Evolutionary conservation across 2,888 invertebrate genomes (phyloP), one percentile per base, ranked within the genome.

Genomic region (Rhabditoides inermis): DNA sequence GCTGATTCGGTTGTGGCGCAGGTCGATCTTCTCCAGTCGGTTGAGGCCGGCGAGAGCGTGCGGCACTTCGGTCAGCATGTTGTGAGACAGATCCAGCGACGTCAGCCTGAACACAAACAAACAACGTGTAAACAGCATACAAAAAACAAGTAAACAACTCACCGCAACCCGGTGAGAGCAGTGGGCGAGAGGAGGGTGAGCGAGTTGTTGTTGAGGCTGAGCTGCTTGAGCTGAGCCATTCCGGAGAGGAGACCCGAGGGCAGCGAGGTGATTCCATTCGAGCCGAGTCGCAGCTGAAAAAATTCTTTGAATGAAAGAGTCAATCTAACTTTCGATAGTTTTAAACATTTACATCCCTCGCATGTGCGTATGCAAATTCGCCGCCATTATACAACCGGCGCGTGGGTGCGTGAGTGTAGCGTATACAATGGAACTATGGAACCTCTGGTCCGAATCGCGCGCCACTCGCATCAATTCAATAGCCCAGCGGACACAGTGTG

Each of bases 41-140:
- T 52, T 59, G 23, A 72, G 60, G 32, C 63, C 53, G 7, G 58
- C 63, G 12, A 72, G 48, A 10, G 72, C 72, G 18, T 61, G 52
- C 7, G 72, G 72, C 22, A 70, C 54, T 44, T 72, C 71, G 20
- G 57, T 56, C 30, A 72, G 55, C 27, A 51, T 30, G 46, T 72
- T 72, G 18, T 53, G 25, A 3, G 68, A 60, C 50, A 63, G 41
- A 47, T 65, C 60, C 28, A 64, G 49, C n/a, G n/a, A n/a, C n/a
- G n/a, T 10, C 39, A 35, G 22, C 59, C 63, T 49, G 36, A 49
- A 50, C 37, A 42, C 3, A 23, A n/a, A n/a, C n/a, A n/a, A n/a
- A n/a, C n/a, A n/a, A n/a, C n/a, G n/a, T n/a, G n/a, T n/a, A n/a
- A n/a, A n/a, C n/a, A n/a, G n/a, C n/a, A n/a, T n/a, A n/a, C n/a